Conservation (phyloP, 2,888 invertebrate genomes). For the Hemithea aestivaria region DNA sequence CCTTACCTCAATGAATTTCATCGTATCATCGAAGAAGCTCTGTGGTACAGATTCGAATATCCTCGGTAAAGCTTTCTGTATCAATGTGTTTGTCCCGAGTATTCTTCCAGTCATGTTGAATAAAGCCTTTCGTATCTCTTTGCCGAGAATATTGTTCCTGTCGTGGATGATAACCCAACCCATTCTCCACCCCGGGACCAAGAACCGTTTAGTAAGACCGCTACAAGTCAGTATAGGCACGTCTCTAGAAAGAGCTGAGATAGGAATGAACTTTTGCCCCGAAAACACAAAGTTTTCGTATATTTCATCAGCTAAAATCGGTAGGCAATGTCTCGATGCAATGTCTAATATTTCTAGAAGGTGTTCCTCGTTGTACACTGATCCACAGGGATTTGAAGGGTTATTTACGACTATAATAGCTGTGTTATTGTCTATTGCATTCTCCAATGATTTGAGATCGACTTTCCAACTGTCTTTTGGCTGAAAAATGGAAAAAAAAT, state of each 20-base stretch:
- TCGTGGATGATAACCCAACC: slow-evolving; percentile 98
- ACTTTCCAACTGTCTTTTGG: slow-evolving; percentile 92
- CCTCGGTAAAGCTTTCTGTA: slow-evolving; percentile 92
- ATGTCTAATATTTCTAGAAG: slow-evolving; percentile 87
- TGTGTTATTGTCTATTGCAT: slow-evolving; percentile 92
- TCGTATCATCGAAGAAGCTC: slow-evolving; percentile 86
- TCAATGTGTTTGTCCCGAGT: slow-evolving; percentile 92
- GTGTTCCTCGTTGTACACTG: slow-evolving; percentile 91
- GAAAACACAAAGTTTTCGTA: slow-evolving; percentile 97
- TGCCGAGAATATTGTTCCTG: slow-evolving; percentile 82
- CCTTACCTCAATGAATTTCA: slow-evolving; percentile 70
- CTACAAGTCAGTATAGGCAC: slow-evolving; percentile 97
- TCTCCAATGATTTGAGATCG: slow-evolving; percentile 91
- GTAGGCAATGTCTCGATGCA: slow-evolving; percentile 87
- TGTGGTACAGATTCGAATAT: slow-evolving; percentile 91
- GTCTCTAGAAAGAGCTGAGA: slow-evolving; percentile 89
- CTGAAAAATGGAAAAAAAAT: slow-evolving; percentile 59
- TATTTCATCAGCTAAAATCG: slow-evolving; percentile 98
- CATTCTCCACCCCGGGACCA: slow-evolving; percentile 98
- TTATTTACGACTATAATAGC: slow-evolving; percentile 95
- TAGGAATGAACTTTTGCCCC: slow-evolving; percentile 86
- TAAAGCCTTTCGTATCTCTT: slow-evolving; percentile 69
- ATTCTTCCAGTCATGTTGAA: slow-evolving; percentile 88
- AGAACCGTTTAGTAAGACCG: slow-evolving; percentile 95
- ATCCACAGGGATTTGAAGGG: slow-evolving; percentile 98